Base-by-base conservation (phyloP, 2,888 invertebrate species). In the Dinocampus coccinellae region DNA sequence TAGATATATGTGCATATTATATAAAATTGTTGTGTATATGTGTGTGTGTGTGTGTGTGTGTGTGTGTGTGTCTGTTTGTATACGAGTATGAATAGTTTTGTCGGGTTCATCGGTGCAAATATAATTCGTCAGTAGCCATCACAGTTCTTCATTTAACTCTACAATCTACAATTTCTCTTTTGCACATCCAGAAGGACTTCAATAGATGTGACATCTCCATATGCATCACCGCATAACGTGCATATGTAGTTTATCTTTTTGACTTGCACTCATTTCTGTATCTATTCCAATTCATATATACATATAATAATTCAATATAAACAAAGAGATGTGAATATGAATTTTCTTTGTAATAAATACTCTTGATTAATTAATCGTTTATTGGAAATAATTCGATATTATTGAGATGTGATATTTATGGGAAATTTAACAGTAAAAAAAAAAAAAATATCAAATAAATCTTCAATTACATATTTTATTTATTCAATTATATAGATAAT, bases 141-240 rank as follows among this genome's bases (percentile, higher is more conserved):
- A 47, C 16, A 47, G 16, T 47, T 20, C 47, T 16, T 16, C n/a
- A n/a, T 16, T 47, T 16, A n/a, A 7, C 47, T 7, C 7, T 16
- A 20, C 47, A 3, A 3, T 29, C 29, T 29, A 3, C 29, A 3
- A 29, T 7, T 29, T 29, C 29, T 29, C 29, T 13, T 24, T 55
- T 55, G 55, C 24, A 24, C 24, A 1, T 55, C n/a, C n/a, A n/a
- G n/a, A n/a, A n/a, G 4, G 22, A 55, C 55, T 55, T 26, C 13
- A 55, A 55, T 55, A 55, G 26, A 29, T 20, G 26, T 39, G 16
- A 13, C 57, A 67, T 67, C n/a, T 67, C 33, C 67, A 47, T 67
- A 67, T 67, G 42, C 42, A 42, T 42, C 58, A 29, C 16, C 2
- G 57, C 58, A 42, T 57, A 66, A 57, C 47, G 47, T 29, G 11